A percentile compares a stretch with the other conserved stretches of the same genome.
phyloP scores from a whole-genome alignment of 2,113 vertebrate genomes.

The Petaurus breviceps region DNA sequence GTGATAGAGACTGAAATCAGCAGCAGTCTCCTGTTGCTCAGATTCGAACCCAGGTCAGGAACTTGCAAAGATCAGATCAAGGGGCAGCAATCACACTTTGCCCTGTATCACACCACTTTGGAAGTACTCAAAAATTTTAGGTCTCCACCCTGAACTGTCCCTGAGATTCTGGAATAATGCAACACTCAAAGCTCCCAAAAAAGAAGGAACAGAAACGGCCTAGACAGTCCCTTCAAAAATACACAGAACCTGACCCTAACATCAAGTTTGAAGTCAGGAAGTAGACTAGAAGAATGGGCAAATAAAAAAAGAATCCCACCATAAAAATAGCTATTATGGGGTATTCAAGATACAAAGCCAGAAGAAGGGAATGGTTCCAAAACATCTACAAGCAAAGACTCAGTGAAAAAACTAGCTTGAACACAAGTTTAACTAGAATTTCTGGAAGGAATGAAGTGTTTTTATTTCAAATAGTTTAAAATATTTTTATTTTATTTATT shows the following conservation, averaged over 20 bases:
- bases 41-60: neutral
- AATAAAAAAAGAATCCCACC: neutral
- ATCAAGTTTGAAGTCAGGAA: no score
- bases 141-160: neutral
- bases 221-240: no score
- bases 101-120: neutral
- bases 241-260: no score
- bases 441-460: neutral
- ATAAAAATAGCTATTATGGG: neutral
- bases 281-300: neutral
- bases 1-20: neutral
- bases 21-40: neutral
- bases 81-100: neutral
- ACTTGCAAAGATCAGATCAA: neutral
- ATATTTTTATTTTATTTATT: neutral
- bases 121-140: neutral
- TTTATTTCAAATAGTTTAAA: neutral
- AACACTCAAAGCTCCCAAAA: neutral
- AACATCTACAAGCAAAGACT: neutral
- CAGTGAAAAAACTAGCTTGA: neutral
- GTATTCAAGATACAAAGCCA: neutral
- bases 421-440: neutral
- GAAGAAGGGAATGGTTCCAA: neutral
- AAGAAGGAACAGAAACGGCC: no score
- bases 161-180: neutral